phyloP scores from a whole-genome alignment of 2,888 invertebrate species.

The Diarsia mendica region DNA sequence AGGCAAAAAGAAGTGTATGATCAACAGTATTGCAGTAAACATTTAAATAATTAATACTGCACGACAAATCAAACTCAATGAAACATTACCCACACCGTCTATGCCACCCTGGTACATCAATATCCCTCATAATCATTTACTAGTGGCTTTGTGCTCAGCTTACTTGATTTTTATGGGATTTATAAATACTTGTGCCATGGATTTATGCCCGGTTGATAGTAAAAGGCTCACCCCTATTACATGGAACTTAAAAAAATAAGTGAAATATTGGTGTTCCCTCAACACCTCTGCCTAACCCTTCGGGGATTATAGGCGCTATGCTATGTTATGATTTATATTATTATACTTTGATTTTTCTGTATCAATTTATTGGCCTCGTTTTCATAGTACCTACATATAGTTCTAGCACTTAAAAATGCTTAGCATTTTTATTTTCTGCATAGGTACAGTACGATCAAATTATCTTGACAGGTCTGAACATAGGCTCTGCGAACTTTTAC shows the following conservation, averaged over 20 bases:
- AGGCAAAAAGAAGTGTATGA: not conserved
- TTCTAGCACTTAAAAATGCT: not conserved
- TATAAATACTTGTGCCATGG: too few relatives aligned
- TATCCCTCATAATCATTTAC: too few relatives aligned
- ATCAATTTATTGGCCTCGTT: not conserved
- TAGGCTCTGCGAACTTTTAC: too few relatives aligned
- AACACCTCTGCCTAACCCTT: too few relatives aligned
- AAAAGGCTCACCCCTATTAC: too few relatives aligned
- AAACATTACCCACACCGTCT: conserved; percentile 18
- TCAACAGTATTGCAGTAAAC: not conserved
- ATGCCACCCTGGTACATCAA: conserved; percentile 13
- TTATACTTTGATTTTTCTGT: not conserved
- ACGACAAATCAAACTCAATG: conserved; percentile 6
- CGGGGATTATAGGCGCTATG: too few relatives aligned
- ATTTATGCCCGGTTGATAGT: too few relatives aligned
- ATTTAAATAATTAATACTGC: not conserved
- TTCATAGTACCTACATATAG: not conserved
- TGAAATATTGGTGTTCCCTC: too few relatives aligned
- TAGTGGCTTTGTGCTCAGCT: not conserved
- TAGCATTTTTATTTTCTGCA: not conserved
- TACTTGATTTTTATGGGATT: not conserved
- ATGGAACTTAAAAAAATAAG: too few relatives aligned
- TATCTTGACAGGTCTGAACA: too few relatives aligned
- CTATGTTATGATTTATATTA: too few relatives aligned
- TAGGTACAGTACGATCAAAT: too few relatives aligned